These are phyloP conservation scores for Trialeurodes vaporariorum DNA, from an alignment of 1,140 invertebrate genomes.

Conservation along the genomic window DNA sequence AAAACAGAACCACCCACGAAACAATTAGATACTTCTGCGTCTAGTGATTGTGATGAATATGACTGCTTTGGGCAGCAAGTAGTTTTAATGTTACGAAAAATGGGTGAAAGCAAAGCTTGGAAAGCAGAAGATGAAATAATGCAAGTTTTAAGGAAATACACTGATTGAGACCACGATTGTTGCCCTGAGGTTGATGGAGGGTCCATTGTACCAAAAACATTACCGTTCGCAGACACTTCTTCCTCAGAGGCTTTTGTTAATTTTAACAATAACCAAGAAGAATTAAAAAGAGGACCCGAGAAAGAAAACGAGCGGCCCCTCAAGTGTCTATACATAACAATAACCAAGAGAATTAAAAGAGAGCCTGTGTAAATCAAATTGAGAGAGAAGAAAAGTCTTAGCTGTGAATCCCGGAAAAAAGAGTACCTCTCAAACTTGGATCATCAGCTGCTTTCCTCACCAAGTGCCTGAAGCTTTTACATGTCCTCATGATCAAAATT, in stretches of 20 bases:
- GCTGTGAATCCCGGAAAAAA: no score
- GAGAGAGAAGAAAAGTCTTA: no score
- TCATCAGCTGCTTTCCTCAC: no score
- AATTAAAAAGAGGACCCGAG: background rate
- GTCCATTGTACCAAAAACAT: background rate
- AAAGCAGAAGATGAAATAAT: background rate
- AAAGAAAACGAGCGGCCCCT: background rate
- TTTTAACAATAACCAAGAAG: background rate
- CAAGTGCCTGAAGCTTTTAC: no score
- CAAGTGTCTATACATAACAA: background rate
- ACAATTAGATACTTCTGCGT: no score
- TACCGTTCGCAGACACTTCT: background rate
- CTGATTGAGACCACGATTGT: background rate
- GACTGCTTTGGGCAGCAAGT: background rate
- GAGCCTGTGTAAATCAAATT: no score
- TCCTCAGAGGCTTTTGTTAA: background rate
- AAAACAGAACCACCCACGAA: no score
- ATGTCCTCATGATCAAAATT: no score
- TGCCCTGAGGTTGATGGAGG: background rate
- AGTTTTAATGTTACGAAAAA: background rate
- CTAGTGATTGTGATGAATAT: background rate
- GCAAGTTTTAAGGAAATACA: background rate
- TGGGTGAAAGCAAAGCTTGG: background rate
- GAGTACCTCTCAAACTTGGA: no score
- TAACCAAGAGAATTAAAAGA: no score